Percentiles rank a stretch among this genome's conserved stretches.
phyloP scores from a whole-genome alignment of 2,888 invertebrate genomes.

The Eristalinus sepulchralis region DNA sequence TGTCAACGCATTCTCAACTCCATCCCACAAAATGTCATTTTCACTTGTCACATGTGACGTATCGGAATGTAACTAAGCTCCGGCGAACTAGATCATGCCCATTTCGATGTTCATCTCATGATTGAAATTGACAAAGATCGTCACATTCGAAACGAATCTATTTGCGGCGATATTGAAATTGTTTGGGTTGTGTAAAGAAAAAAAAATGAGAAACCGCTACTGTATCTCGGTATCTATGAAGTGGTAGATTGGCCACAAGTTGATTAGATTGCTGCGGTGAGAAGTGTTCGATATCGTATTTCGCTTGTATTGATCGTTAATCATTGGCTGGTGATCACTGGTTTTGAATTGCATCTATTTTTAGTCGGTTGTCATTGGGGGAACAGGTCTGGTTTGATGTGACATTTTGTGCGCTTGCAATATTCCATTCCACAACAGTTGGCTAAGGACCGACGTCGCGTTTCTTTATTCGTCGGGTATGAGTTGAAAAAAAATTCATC shows the following conservation, averaged over 20 bases:
- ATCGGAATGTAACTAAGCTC: neutral
- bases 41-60: neutral
- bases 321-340: constrained; percentile 26
- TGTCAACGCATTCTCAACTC: neutral
- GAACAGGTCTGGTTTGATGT: neutral
- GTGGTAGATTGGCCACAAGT: constrained; percentile 37
- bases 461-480: no score
- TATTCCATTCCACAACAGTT: neutral
- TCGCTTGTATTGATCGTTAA: constrained; percentile 33
- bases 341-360: constrained; percentile 44
- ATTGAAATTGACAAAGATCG: constrained; percentile 6
- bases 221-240: constrained; percentile 22
- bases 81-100: neutral
- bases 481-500: no score
- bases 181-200: constrained; percentile 6
- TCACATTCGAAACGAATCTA: neutral
- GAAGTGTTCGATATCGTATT: constrained; percentile 30
- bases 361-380: neutral
- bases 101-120: constrained; percentile 18
- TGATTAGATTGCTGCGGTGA: neutral
- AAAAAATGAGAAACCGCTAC: neutral
- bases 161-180: neutral
- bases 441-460: neutral
- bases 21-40: neutral
- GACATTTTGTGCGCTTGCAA: neutral